Conservation (phyloP, 2,113 vertebrate species). For the Haliaeetus leucogaster region DNA sequence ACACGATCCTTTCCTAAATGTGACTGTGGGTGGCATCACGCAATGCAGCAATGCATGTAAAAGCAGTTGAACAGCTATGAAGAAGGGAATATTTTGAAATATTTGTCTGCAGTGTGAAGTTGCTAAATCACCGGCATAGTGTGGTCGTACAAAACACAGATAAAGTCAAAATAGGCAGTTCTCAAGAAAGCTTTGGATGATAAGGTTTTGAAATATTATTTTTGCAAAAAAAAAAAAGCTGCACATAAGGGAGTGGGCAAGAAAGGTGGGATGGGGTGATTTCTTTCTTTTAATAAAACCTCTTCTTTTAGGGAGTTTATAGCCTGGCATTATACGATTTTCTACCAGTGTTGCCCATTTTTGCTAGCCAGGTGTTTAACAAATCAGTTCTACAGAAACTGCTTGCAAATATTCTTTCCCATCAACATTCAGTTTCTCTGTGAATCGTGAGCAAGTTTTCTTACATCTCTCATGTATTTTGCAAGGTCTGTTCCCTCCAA, state of each 20-base stretch:
- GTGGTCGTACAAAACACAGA: neutral
- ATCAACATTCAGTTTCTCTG: neutral
- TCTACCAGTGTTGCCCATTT: neutral
- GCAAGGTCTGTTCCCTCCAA: neutral
- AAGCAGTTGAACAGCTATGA: neutral
- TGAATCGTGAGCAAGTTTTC: neutral
- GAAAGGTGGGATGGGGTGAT: neutral
- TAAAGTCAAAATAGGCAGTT: slow-evolving; percentile 19
- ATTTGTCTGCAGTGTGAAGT: neutral
- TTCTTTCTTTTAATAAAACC: neutral
- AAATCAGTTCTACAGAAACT: neutral
- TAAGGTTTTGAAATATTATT: neutral
- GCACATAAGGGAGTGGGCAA: neutral
- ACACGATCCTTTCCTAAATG: neutral
- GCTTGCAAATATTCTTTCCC: neutral
- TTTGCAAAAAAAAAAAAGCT: neutral
- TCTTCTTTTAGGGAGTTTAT: neutral
- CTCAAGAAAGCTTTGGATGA: neutral
- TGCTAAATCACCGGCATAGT: neutral
- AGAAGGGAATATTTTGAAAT: slow-evolving; percentile 7
- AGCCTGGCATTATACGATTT: neutral
- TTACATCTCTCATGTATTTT: neutral
- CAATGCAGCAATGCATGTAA: neutral
- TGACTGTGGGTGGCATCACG: neutral
- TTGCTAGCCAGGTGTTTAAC: neutral